Evolutionary conservation across 2,888 invertebrate genomes (phyloP).

Genomic region (Hypena proboscidalis): DNA sequence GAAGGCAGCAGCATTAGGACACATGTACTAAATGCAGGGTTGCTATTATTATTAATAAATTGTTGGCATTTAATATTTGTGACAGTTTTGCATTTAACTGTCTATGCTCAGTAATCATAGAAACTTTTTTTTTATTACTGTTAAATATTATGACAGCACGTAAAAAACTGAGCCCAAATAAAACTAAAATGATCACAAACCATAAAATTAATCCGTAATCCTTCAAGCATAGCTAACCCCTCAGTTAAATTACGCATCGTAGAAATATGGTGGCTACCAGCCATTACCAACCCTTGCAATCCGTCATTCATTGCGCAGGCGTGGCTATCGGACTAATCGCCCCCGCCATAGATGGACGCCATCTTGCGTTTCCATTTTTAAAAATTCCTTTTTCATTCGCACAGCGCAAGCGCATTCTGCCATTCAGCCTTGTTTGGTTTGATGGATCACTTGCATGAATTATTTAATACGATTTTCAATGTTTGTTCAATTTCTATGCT

Average conservation of each 20-base stretch:
- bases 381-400: slow-evolving; percentile 49
- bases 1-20: no score
- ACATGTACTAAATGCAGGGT: no score
- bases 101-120: no score
- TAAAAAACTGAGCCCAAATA: not conserved
- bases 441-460: slow-evolving; percentile 46
- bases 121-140: no score
- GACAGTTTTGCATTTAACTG: no score
- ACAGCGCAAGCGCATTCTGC: slow-evolving; percentile 61
- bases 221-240: slow-evolving; percentile 22
- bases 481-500: slow-evolving; percentile 27
- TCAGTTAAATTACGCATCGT: slow-evolving; percentile 19
- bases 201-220: slow-evolving; percentile 28
- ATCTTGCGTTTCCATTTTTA: slow-evolving; percentile 66
- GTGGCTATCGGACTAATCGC: slow-evolving; percentile 69
- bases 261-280: slow-evolving; percentile 32
- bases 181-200: slow-evolving; percentile 13
- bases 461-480: slow-evolving; percentile 38
- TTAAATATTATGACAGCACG: not conserved
- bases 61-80: no score
- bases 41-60: no score
- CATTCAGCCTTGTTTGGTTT: slow-evolving; percentile 56
- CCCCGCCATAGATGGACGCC: slow-evolving; percentile 65
- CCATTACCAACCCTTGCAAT: slow-evolving; percentile 39
- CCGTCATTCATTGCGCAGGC: slow-evolving; percentile 51